These are phyloP conservation scores for Origma solitaria DNA, from an alignment of 2,113 vertebrate genomes.

Conservation along the genomic window DNA sequence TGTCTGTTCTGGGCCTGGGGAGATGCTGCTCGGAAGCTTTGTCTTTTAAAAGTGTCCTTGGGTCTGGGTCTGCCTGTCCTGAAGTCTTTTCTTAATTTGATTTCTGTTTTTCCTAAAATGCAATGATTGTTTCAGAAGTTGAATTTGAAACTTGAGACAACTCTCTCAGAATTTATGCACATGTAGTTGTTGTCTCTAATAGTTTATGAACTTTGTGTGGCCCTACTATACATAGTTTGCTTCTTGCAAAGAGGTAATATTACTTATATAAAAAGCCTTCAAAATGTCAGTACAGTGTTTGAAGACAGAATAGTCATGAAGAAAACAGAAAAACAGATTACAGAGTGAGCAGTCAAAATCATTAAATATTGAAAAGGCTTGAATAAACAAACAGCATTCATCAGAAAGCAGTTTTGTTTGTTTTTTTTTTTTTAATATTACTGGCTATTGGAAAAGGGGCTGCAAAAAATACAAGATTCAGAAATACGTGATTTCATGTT, in stretches of 20 bases:
- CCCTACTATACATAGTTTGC: background rate
- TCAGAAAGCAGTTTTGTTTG: background rate
- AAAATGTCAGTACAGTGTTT: background rate
- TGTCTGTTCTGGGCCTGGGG: background rate
- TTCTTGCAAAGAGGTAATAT: background rate
- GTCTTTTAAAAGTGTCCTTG: background rate
- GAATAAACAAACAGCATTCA: background rate
- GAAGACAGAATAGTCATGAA: background rate
- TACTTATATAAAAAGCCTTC: background rate
- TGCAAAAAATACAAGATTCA: background rate
- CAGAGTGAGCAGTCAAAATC: background rate
- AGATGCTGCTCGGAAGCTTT: background rate
- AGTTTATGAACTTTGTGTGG: background rate
- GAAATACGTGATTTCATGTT: background rate
- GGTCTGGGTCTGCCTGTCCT: background rate
- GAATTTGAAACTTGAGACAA: background rate
- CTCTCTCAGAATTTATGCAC: background rate
- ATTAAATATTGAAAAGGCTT: background rate
- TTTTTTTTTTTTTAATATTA: background rate
- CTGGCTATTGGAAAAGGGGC: background rate
- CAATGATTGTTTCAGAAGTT: background rate
- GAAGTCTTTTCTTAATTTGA: background rate
- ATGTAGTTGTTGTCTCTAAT: background rate
- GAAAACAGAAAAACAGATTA: background rate
- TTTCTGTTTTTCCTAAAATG: background rate